Base-by-base conservation (phyloP, 1,140 invertebrate species). In the Conus ventricosus region DNA sequence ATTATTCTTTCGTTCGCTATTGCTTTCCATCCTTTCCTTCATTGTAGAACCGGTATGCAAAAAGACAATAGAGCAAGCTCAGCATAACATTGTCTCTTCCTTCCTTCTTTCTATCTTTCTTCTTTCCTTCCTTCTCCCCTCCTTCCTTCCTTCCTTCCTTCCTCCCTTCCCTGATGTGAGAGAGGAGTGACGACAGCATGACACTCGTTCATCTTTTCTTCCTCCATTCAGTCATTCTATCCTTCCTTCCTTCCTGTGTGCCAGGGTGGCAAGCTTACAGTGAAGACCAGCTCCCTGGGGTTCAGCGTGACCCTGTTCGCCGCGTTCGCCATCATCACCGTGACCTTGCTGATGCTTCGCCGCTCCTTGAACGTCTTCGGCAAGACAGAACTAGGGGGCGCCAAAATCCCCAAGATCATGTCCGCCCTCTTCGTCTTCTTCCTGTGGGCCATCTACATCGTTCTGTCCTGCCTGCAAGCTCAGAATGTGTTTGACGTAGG, bases 271-370 rank as follows among this genome's bases (percentile, higher is more conserved):
- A 84, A 78, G 51, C 97, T 97, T 90, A 75, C 85, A 4, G 96
- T 97, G 10, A 88, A 92, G 55, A 93, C 96, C 15, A 96, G 95
- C 25, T 92, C 94, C 54, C 92, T 97, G 17, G 95, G 94, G 4
- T 96, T 97, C 93, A 96, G 96, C 90, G 96, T 97, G 7, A 92
- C 95, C 0, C 92, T 97, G 57, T 97, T 96, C 94, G 95, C 96
- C 6, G 94, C 95, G 5, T 94, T 94, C 76, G 95, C 96, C 5
- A 88, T 96, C n/a, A 54, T 96, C 6, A 95, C 95, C 54, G 94
- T 97, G 11, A 87, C 91, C 0, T 55, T 97, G 6, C 91, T 97
- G 0, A 87, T 97, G 20, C 27, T 95, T 6, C 92, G 96, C 88
- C 95, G 94, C 39, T 88, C 87, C 75, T 51, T 96, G 25, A 84